Evolutionary conservation across 2,113 vertebrate species (phyloP).

Genomic region (Circaetus gallicus): DNA sequence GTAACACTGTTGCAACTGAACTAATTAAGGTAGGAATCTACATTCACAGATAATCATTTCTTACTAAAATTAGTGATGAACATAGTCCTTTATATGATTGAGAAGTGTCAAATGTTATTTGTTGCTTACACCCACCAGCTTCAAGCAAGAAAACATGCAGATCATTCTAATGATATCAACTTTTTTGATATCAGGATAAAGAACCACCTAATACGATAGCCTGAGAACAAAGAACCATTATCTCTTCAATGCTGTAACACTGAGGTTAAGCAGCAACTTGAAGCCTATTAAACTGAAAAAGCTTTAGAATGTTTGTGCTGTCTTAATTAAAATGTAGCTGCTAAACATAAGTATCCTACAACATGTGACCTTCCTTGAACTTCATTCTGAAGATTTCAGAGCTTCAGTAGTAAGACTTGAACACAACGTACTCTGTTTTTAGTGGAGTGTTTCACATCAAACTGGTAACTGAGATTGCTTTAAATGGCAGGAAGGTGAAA

Average conservation of each 20-base stretch:
- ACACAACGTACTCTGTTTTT: neutral
- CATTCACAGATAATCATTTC: neutral
- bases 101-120: neutral
- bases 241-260: neutral
- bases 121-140: neutral
- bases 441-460: neutral
- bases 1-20: neutral
- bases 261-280: neutral
- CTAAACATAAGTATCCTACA: neutral
- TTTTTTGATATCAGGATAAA: neutral
- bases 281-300: neutral
- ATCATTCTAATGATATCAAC: neutral
- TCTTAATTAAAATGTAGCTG: neutral
- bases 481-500: neutral
- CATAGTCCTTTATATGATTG: neutral
- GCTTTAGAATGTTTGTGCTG: neutral
- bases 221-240: neutral
- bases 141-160: neutral
- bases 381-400: neutral
- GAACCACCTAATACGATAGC: accelerated
- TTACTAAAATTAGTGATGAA: neutral
- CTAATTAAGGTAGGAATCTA: neutral
- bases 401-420: neutral
- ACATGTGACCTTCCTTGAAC: neutral
- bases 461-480: neutral